A percentile compares a stretch with the other conserved stretches of the same genome.
Conservation (phyloP, 2,888 invertebrate species). For the Drosophila mayaguana region DNA sequence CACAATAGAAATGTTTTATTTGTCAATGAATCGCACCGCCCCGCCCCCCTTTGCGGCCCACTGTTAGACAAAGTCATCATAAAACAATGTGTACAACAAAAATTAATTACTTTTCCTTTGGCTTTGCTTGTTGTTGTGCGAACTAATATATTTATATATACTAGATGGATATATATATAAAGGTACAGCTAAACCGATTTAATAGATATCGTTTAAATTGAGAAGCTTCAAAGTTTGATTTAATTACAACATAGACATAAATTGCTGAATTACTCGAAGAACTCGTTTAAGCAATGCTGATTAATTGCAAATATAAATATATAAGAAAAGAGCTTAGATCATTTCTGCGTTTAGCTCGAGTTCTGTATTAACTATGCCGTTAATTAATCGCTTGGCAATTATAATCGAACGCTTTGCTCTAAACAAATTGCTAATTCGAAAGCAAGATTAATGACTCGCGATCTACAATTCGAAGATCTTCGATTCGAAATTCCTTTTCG, state of each 20-base stretch:
- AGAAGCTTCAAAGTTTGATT: conserved; percentile 9
- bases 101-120: conserved; percentile 50
- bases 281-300: conserved; percentile 13
- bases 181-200: conserved; percentile 2
- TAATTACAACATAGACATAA: neutral
- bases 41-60: no score
- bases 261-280: conserved; percentile 13
- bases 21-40: conserved; percentile 12
- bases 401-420: conserved; percentile 13
- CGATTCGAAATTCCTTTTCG: conserved; percentile 24
- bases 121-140: neutral
- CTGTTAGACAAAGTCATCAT: neutral
- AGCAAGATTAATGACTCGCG: conserved; percentile 31
- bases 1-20: conserved; percentile 55
- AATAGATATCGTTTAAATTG: conserved; percentile 4
- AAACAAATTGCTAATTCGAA: neutral
- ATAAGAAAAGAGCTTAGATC: conserved; percentile 12
- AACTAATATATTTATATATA: conserved; percentile 1
- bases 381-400: conserved; percentile 25
- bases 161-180: no score
- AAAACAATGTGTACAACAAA: conserved; percentile 22
- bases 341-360: conserved; percentile 2
- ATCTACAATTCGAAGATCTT: conserved; percentile 16
- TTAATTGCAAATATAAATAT: neutral
- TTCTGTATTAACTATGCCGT: neutral